A percentile compares a stretch with the other conserved stretches of the same genome.
These are phyloP conservation scores for Drosophila tristis DNA, from an alignment of 1,140 invertebrate genomes.

Conservation along the genomic window DNA sequence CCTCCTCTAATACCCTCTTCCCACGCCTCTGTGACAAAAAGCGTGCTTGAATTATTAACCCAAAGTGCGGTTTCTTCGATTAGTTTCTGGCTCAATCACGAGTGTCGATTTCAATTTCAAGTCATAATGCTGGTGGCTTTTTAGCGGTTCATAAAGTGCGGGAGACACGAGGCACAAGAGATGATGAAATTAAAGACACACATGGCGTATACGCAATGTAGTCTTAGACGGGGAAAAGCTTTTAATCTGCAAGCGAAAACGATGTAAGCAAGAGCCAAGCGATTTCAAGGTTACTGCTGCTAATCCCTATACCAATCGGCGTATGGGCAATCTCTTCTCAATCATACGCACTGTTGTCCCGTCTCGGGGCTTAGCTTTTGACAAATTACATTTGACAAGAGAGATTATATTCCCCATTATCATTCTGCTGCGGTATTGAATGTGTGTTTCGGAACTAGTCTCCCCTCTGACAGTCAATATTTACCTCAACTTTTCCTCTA, in stretches of 20 bases:
- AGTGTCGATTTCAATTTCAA: conserved; percentile 53
- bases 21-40: conserved; percentile 23
- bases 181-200: conserved; percentile 32
- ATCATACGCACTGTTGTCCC: conserved; percentile 54
- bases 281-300: conserved; percentile 25
- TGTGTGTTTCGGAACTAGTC: conserved; percentile 33
- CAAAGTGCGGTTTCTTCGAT: conserved; percentile 21
- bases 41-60: conserved; percentile 71
- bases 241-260: neutral
- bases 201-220: conserved; percentile 43
- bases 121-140: conserved; percentile 24
- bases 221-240: neutral
- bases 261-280: neutral
- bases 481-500: conserved; percentile 30
- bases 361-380: conserved; percentile 34
- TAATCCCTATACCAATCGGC: neutral
- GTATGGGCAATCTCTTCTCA: conserved; percentile 5
- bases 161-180: conserved; percentile 12
- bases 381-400: conserved; percentile 31
- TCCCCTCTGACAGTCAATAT: conserved; percentile 24
- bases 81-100: conserved; percentile 53
- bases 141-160: conserved; percentile 29
- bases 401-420: conserved; percentile 25
- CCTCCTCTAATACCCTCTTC: neutral
- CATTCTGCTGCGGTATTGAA: conserved; percentile 13